These are phyloP conservation scores for Stomatorhinus ivindoensis DNA, from an alignment of 2,113 vertebrate species.

Conservation along the genomic window DNA sequence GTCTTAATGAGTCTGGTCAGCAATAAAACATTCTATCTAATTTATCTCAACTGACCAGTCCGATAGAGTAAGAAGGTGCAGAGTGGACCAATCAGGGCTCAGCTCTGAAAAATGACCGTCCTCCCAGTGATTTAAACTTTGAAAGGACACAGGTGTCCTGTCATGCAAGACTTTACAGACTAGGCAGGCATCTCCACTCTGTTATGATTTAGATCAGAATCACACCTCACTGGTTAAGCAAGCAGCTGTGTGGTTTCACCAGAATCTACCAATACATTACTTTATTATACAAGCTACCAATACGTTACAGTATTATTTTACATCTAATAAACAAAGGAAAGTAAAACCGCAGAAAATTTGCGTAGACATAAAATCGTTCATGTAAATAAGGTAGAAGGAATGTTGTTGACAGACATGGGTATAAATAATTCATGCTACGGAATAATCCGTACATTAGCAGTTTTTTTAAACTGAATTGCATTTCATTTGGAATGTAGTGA, in stretches of 20 bases:
- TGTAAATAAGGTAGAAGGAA: constrained; percentile 20
- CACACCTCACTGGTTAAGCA: not conserved
- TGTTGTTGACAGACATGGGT: constrained; percentile 18
- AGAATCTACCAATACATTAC: not conserved
- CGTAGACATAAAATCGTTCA: too few species aligned
- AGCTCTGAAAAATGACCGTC: not conserved
- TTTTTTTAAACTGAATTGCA: constrained; percentile 15
- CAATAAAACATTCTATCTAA: not conserved
- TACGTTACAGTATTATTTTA: not conserved
- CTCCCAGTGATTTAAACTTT: not conserved
- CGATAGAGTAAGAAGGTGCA: not conserved
- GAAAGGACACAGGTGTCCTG: not conserved
- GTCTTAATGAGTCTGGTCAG: not conserved
- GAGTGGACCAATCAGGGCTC: not conserved
- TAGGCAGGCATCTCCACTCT: not conserved
- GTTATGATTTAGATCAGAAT: not conserved
- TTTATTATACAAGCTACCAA: too few species aligned
- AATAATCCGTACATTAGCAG: constrained; percentile 27
- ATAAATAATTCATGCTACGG: constrained; percentile 14
- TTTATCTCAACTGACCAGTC: not conserved
- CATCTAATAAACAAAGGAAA: not conserved
- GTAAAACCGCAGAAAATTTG: not conserved
- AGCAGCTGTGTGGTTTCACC: not conserved
- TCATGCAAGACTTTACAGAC: not conserved
- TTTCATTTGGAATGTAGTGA: constrained; percentile 8